Base-by-base conservation (phyloP, 2,113 vertebrate species). In the Passerina amoena region DNA sequence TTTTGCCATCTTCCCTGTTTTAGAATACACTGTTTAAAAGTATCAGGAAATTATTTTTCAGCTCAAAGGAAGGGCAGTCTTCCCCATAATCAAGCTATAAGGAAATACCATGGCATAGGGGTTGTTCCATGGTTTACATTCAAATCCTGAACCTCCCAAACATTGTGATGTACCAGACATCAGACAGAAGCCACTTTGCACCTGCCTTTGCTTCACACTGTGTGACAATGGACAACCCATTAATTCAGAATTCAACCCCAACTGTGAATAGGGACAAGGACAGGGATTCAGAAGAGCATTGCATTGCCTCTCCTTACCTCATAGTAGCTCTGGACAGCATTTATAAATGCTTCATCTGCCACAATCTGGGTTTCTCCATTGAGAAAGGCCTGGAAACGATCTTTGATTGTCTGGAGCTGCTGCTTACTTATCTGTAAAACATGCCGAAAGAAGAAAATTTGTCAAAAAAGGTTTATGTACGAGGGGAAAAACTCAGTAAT, bases 311-410 rank as follows among this genome's bases (percentile, higher is more conserved):
- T 51, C 28, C 98, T 98, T 97, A 99, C 99, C 98, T 99, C 99
- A 1, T 99, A 99, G 97, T 99, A 99, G 97, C 99, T 99, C 98
- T 99, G 99, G 65, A 99, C 99, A 4, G 99, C 99, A 0, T 99
- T 99, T 98, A 99, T 99, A 97, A 99, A 99, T 11, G 99, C 99
- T 97, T 99, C 99, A 10, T 99, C 99, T 11, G 99, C 99, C 91
- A 99, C 99, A 30, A 99, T 99, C 97, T 99, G 99, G 5, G 99
- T 99, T 47, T 99, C 99, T 96, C 99, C 99, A 2, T 98, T 99
- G 65, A 99, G 98, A 94, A 99, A 99, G 17, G 99, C 98, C 97
- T 99, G 99, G 97, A 99, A 99, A 54, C 98, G 99, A 83, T 99
- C 99, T 96, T 99, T 99, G 84, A 99, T 99, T 5, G 99, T 99